A percentile compares a stretch with the other conserved stretches of the same genome.
These are phyloP conservation scores for Irena cyanogastra DNA, from an alignment of 2,113 vertebrate genomes.

Conservation along the genomic window DNA sequence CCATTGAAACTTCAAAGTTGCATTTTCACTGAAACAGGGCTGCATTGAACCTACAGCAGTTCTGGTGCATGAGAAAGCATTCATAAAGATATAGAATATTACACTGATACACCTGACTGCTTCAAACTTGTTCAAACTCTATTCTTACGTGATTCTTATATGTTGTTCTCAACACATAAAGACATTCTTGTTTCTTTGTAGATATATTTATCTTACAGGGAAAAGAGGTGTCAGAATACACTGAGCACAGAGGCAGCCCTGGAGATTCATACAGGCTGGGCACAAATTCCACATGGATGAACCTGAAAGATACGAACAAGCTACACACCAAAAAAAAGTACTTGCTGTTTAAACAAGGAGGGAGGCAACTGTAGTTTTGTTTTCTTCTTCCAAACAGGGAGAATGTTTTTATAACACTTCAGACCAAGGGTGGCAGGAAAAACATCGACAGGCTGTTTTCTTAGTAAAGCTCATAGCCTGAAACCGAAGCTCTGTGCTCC, in stretches of 20 bases:
- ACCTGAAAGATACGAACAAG: not conserved
- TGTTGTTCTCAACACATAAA: not conserved
- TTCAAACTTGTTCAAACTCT: conserved; percentile 41
- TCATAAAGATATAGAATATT: not conserved
- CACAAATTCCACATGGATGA: not conserved
- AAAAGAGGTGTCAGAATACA: not conserved
- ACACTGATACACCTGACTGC: not conserved
- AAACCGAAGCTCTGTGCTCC: not conserved
- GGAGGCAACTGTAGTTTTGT: not conserved
- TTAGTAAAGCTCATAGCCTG: not conserved
- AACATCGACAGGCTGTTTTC: not conserved
- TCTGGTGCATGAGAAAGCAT: not conserved
- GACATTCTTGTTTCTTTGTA: not conserved
- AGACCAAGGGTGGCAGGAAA: not conserved
- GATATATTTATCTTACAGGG: not conserved
- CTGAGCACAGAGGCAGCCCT: not conserved
- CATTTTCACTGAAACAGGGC: not conserved
- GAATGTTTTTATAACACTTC: not conserved
- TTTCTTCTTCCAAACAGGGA: not conserved
- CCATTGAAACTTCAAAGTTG: not conserved
- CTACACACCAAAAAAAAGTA: not conserved
- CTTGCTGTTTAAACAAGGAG: not conserved
- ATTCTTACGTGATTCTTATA: not conserved
- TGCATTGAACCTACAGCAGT: not conserved
- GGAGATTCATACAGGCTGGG: not conserved